Conservation (phyloP, 1,140 invertebrate genomes). For the Venustaconcha ellipsiformis region DNA sequence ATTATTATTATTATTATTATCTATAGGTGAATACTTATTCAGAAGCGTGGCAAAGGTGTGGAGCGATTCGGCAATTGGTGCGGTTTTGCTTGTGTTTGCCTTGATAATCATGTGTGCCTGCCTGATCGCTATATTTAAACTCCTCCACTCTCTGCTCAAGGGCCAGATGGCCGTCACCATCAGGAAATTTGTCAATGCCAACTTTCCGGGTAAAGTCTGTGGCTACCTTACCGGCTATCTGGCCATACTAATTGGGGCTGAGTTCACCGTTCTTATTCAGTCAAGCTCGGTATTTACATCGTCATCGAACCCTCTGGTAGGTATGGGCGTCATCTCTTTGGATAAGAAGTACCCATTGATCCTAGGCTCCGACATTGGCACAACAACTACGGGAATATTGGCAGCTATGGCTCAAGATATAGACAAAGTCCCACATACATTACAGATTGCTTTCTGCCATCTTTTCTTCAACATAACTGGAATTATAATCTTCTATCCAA, state of each 20-base stretch:
- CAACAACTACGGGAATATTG: constrained; percentile 73
- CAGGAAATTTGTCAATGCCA: constrained; percentile 72
- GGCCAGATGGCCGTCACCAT: constrained; percentile 72
- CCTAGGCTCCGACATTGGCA: constrained; percentile 76
- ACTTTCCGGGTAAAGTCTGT: constrained; percentile 70
- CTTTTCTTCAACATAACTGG: constrained; percentile 64
- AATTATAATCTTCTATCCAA: constrained; percentile 75
- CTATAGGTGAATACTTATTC: neutral
- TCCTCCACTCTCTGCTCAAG: constrained; percentile 70
- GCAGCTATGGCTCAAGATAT: constrained; percentile 71
- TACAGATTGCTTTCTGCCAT: constrained; percentile 58
- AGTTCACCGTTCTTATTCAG: constrained; percentile 75
- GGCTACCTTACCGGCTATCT: constrained; percentile 72
- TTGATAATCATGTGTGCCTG: constrained; percentile 72
- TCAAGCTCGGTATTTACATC: constrained; percentile 77
- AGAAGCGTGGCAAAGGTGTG: constrained; percentile 29
- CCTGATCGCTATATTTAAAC: constrained; percentile 75
- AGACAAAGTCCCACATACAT: constrained; percentile 58
- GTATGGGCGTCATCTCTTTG: constrained; percentile 73
- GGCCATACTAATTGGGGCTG: constrained; percentile 73
- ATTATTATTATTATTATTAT: neutral
- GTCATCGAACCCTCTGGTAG: constrained; percentile 75
- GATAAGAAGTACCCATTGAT: constrained; percentile 75
- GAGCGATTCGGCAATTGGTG: constrained; percentile 69
- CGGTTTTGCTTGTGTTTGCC: constrained; percentile 71